A percentile compares a stretch with the other conserved stretches of the same genome.
These are phyloP conservation scores for Hoplias malabaricus DNA, from an alignment of 2,113 vertebrate species.

Conservation along the genomic window DNA sequence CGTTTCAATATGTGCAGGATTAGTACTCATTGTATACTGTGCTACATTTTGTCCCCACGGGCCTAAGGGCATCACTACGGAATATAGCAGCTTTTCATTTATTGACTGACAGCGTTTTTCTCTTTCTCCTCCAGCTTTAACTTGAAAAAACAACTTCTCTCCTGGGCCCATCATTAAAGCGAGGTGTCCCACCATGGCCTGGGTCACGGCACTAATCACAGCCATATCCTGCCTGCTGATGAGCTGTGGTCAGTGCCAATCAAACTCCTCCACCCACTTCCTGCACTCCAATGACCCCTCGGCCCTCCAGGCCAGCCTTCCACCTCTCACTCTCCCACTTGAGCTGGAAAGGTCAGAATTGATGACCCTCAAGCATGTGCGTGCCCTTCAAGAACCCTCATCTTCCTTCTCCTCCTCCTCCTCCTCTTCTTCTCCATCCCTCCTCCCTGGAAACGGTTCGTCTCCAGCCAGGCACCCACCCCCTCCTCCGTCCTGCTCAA, in stretches of 20 bases:
- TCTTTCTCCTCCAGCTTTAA: not conserved
- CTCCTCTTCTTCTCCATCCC: not conserved
- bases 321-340: conserved; percentile 6
- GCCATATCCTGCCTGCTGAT: conserved; percentile 46
- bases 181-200: not conserved
- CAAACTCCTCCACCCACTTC: conserved; percentile 42
- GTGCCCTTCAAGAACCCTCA: not conserved
- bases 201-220: conserved; percentile 43
- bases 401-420: not conserved
- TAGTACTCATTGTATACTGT: too few relatives aligned
- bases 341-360: conserved; percentile 1
- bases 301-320: conserved; percentile 3
- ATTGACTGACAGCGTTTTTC: not conserved
- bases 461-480: not conserved
- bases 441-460: conserved; percentile 6
- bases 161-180: not conserved
- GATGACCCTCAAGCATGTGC: conserved; percentile 3
- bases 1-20: too few relatives aligned
- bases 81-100: too few relatives aligned
- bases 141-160: not conserved
- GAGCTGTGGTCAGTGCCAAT: conserved; percentile 39
- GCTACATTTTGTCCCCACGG: too few relatives aligned
- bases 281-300: conserved; percentile 24
- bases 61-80: too few relatives aligned
- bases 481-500: conserved; percentile 36